Evolutionary conservation across 2,113 vertebrate genomes (phyloP), one percentile per base, ranked within the genome.

Genomic region (Bambusicola thoracicus): DNA sequence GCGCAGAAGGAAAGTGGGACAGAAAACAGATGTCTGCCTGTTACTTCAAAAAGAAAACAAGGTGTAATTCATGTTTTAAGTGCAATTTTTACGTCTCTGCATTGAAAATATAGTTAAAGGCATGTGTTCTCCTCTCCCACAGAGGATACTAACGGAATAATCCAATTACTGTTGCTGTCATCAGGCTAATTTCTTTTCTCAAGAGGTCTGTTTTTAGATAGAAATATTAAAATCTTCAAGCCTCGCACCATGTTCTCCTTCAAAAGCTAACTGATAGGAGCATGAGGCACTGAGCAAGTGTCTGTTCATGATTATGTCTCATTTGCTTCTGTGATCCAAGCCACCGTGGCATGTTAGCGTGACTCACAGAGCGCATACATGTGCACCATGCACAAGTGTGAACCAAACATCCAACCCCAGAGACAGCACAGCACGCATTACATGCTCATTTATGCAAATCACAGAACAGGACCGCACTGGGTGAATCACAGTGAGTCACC

Each of bases 311-410:
- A 8, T 55, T 5, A 30, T 5, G 66, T 32, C 44, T 67, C 21
- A 36, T 20, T 10, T 2, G n/a, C 77, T 14, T 63, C 81, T 32
- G 78, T 13, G 3, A 61, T 81, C 56, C 22, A 19, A 77, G 51
- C 41, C 20, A 7, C 46, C 0, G 1, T 0, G 1, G 61, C 8
- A 13, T 3, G 0, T 46, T 21, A 32, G 11, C 2, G 0, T 53
- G 74, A 89, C 38, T 58, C 91, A 62, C 66, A 8, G 55, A 34
- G 40, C 2, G 0, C 68, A 30, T 72, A 56, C 49, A 0, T 10
- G 75, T 49, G 74, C 2, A 1, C 53, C 1, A 3, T 63, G 36
- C 48, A 53, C 40, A 2, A 67, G 81, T 0, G 44, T 17, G 49
- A 88, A 41, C 43, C 3, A 0, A 80, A 4, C 0, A 0, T 2